Conservation (phyloP, 1,140 invertebrate genomes). For the Epicauta chinensis region DNA sequence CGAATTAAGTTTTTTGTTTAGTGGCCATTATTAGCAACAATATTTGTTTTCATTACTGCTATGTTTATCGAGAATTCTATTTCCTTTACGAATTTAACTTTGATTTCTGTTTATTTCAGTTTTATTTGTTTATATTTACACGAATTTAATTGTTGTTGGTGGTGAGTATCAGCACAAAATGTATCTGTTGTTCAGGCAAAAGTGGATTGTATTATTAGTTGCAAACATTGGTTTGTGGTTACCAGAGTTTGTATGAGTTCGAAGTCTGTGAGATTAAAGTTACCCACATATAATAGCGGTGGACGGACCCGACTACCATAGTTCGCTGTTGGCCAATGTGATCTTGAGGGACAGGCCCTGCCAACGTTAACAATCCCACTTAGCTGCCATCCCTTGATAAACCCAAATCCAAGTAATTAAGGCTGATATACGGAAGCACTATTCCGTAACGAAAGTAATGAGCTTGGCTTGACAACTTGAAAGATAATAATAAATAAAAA, state of each 20-base stretch:
- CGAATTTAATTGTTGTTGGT: too few relatives aligned
- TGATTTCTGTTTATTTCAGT: too few relatives aligned
- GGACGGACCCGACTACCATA: too few relatives aligned
- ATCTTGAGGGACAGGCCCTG: constrained; percentile 21
- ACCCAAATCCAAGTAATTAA: constrained; percentile 19
- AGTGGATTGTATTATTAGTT: constrained; percentile 24
- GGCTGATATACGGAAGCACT: constrained; percentile 8
- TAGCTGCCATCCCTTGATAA: constrained; percentile 16
- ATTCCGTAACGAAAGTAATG: constrained; percentile 13
- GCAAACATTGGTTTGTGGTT: constrained; percentile 27
- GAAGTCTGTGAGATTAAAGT: constrained; percentile 24
- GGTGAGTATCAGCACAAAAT: neutral
- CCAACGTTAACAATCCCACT: constrained; percentile 14
- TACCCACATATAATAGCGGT: neutral
- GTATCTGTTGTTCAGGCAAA: constrained; percentile 10
- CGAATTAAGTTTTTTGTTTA: too few relatives aligned
- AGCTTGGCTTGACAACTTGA: neutral
- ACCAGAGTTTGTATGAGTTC: constrained; percentile 16
- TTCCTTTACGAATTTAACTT: too few relatives aligned
- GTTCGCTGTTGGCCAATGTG: constrained; percentile 15
- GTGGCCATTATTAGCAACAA: too few relatives aligned
- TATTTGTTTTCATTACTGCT: too few relatives aligned
- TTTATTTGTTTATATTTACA: too few relatives aligned
- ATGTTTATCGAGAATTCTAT: too few relatives aligned
- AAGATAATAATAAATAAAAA: too few relatives aligned